Evolutionary conservation across 2,888 invertebrate species (phyloP), one percentile per base, ranked within the genome.

Genomic region (Heliconius erato): DNA sequence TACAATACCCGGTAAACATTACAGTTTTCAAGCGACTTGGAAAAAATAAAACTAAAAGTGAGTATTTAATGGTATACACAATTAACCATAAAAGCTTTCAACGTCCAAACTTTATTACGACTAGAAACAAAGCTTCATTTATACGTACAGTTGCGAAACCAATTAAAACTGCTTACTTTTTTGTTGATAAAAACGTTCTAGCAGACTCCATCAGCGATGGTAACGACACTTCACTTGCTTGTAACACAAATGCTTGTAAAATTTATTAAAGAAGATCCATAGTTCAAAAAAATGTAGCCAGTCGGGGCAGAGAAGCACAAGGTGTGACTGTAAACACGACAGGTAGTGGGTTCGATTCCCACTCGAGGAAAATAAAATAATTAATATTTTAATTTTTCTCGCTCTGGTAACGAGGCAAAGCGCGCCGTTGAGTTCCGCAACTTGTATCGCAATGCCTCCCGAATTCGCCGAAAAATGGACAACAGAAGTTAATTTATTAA

Each of bases 31-130:
- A 32, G 32, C 32, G 32, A 59, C 54, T 54, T 59, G 0, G 35
- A 72, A 59, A 54, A 63, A 74, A 54, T 54, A 54, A 54, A 74
- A 74, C 49, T 74, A 74, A 28, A 32, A 35, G 35, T 35, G 35
- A 76, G 35, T 76, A 26, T 63, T 35, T 76, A 76, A 63, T 63
- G 35, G 14, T 63, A 3, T n/a, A 63, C 76, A 76, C 63, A 63
- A 40, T 76, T 63, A 19, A 16, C 59, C 59, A 35, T 63, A 35
- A 76, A 76, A 76, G 63, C 76, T 76, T 76, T 63, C 35, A 76
- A n/a, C 76, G 63, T 76, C 63, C 35, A 76, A 76, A 76, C 76
- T 76, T 63, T 63, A 63, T 76, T 76, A 76, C 63, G 76, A 76
- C n/a, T 59, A 35, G 59, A 63, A 63, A 35, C 76, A 63, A 76